A percentile compares a stretch with the other conserved stretches of the same genome.
Conservation (phyloP, 2,888 invertebrate genomes). For the Chloroclystis v-ata region DNA sequence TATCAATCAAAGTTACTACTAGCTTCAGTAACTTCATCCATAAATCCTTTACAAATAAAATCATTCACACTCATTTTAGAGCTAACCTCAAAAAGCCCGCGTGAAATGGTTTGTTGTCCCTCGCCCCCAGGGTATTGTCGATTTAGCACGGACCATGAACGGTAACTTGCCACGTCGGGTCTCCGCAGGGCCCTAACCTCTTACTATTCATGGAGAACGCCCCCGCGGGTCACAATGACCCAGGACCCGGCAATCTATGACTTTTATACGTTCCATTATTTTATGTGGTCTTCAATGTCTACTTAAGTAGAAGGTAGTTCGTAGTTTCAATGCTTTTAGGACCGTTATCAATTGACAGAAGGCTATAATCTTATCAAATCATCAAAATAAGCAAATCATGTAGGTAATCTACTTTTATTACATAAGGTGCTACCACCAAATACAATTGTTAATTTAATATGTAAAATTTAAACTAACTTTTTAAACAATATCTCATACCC, state of each 20-base stretch:
- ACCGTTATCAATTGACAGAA: too few relatives aligned
- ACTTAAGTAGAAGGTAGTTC: conserved; percentile 16
- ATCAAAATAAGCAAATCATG: too few relatives aligned
- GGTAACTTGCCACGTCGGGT: conserved; percentile 41
- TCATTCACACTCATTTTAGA: conserved; percentile 50
- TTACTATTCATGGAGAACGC: conserved; percentile 69
- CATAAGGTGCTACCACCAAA: too few relatives aligned
- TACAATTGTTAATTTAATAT: too few relatives aligned
- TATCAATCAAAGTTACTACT: too few relatives aligned
- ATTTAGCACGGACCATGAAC: conserved; percentile 77
- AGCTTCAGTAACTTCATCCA: conserved; percentile 1
- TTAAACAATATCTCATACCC: too few relatives aligned
- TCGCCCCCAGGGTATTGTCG: conserved; percentile 62
- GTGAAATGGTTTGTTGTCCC: conserved; percentile 59
- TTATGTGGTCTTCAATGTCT: conserved; percentile 34
- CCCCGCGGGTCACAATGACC: conserved; percentile 54
- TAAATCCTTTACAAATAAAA: conserved; percentile 13
- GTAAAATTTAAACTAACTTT: too few relatives aligned
- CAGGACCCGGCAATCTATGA: conserved; percentile 41
- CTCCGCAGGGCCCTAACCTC: conserved; percentile 52
- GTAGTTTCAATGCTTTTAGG: not conserved
- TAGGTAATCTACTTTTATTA: too few relatives aligned
- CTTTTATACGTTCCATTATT: conserved; percentile 41
- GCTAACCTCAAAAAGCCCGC: conserved; percentile 55
- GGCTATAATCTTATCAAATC: too few relatives aligned